phyloP scores from a whole-genome alignment of 2,113 vertebrate genomes.

The Bubalus kerabau region DNA sequence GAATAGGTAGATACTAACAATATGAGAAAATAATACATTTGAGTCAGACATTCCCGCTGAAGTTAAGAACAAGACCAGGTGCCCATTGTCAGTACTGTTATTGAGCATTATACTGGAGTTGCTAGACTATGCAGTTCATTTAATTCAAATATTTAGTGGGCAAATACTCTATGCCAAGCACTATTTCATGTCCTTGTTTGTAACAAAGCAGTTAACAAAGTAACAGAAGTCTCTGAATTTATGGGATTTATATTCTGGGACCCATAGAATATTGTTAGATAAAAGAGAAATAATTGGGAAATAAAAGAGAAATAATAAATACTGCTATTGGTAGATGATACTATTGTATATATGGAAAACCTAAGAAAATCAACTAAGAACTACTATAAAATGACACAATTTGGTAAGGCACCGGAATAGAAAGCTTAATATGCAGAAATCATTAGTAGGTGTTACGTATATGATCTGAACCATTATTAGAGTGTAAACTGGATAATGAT shows the following conservation, averaged over 20 bases:
- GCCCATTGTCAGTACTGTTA: background rate
- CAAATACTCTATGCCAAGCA: background rate
- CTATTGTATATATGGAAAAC: background rate
- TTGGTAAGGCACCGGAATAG: background rate
- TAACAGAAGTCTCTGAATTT: background rate
- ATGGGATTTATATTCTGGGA: background rate
- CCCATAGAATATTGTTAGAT: background rate
- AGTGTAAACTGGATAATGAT: background rate
- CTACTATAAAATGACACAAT: background rate
- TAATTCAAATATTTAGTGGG: constrained; percentile 22
- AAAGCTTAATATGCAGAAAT: background rate
- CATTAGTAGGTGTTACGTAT: background rate
- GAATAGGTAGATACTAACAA: background rate
- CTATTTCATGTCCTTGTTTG: background rate
- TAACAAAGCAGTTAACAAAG: background rate
- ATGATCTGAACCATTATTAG: background rate
- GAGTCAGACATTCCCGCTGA: background rate
- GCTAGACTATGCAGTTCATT: background rate
- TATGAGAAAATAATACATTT: background rate
- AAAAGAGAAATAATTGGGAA: background rate
- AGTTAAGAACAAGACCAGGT: background rate
- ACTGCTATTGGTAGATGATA: background rate
- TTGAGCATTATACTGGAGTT: background rate
- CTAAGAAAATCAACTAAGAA: background rate
- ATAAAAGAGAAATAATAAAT: background rate